These are phyloP conservation scores for Athene noctua DNA, from an alignment of 2,113 vertebrate species.

Conservation along the genomic window DNA sequence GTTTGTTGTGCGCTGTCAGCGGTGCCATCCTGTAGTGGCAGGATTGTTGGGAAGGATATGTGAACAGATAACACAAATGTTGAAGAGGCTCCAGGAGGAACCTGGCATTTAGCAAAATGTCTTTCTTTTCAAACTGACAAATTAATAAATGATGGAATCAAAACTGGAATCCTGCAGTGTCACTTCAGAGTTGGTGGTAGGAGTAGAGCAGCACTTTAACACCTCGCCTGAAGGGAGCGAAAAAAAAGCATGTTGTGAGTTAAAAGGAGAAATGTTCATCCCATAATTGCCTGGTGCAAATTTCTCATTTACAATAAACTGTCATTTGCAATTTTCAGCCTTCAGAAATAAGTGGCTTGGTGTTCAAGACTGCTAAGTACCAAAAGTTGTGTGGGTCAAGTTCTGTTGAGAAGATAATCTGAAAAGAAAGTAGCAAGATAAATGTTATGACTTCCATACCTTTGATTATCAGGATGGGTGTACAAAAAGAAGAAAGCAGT, in stretches of 20 bases:
- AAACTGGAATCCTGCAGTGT: conserved; percentile 27
- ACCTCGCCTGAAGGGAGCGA: conserved; percentile 30
- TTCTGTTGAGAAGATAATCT: neutral
- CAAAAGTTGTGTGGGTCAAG: neutral
- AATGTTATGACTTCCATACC: neutral
- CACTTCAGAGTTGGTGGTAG: conserved; percentile 3
- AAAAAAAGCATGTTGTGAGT: neutral
- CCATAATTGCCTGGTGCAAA: neutral
- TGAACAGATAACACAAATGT: neutral
- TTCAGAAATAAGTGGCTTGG: neutral
- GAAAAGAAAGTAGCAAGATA: neutral
- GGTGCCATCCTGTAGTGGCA: neutral
- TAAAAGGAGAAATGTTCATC: neutral
- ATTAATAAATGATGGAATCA: conserved; percentile 53
- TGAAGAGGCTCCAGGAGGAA: neutral
- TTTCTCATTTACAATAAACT: neutral
- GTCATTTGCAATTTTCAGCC: neutral
- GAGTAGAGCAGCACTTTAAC: conserved; percentile 29
- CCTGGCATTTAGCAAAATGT: conserved; percentile 15
- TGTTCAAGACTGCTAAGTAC: neutral
- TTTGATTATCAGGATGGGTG: neutral
- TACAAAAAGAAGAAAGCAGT: neutral
- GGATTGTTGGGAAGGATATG: neutral
- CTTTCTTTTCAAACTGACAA: conserved; percentile 30
- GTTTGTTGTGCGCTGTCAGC: neutral